Conservation (phyloP, 2,113 vertebrate genomes). For the Hypomesus transpacificus region DNA sequence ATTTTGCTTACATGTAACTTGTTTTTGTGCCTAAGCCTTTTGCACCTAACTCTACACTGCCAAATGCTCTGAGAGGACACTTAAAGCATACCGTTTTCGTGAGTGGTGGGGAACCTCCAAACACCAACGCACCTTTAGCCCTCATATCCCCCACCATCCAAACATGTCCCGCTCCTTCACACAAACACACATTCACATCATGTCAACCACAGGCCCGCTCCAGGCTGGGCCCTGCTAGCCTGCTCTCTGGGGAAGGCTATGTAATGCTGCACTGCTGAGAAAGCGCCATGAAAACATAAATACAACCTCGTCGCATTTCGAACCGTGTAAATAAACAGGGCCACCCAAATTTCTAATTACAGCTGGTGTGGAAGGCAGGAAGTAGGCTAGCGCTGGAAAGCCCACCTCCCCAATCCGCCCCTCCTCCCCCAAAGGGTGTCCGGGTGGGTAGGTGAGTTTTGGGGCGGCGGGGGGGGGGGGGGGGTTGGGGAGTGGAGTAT, state of each 20-base stretch:
- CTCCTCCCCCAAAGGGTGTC: conserved; percentile 58
- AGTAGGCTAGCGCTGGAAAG: conserved; percentile 72
- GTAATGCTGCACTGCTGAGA: conserved; percentile 95
- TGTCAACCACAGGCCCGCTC: conserved; percentile 11
- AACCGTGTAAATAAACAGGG: conserved; percentile 99
- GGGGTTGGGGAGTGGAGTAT: conserved; percentile 72
- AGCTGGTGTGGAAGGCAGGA: conserved; percentile 91
- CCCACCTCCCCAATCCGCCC: conserved; percentile 53
- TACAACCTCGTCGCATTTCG: conserved; percentile 94
- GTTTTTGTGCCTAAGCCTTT: too few species aligned
- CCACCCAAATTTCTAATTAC: conserved; percentile 99
- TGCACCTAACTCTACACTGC: too few species aligned
- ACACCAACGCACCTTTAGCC: neutral
- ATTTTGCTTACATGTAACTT: too few species aligned
- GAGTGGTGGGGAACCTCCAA: neutral
- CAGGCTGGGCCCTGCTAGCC: conserved; percentile 47
- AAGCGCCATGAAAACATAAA: conserved; percentile 91
- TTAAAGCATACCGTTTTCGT: too few species aligned
- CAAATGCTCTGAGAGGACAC: too few species aligned
- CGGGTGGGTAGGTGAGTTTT: conserved; percentile 27
- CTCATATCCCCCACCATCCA: neutral
- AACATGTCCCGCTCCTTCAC: conserved; percentile 16
- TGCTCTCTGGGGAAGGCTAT: conserved; percentile 71
- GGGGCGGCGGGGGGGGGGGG: conserved; percentile 67
- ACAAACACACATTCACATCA: neutral